These are phyloP conservation scores for Drosophila pseudotakahashii DNA, from an alignment of 2,888 invertebrate species.

Conservation along the genomic window DNA sequence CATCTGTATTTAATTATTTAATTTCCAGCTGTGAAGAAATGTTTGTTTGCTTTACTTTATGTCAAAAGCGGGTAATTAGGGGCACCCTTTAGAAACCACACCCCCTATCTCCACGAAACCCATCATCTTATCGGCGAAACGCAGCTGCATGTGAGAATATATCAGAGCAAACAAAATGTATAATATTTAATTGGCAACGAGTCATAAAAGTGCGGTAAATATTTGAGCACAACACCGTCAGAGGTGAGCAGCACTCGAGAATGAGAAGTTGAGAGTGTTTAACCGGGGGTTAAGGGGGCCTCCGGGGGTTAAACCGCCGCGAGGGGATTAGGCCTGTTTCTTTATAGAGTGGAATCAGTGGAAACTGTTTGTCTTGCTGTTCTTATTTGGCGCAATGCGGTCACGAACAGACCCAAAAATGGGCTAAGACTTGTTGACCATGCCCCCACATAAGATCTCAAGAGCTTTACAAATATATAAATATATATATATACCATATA, in stretches of 20 bases:
- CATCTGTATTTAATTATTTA: background rate
- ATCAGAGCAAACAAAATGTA: conserved; percentile 17
- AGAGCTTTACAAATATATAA: background rate
- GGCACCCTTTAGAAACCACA: background rate
- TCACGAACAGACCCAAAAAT: conserved; percentile 71
- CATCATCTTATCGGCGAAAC: conserved; percentile 22
- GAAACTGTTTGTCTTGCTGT: conserved; percentile 24
- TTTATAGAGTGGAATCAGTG: conserved; percentile 17
- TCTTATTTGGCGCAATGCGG: conserved; percentile 68
- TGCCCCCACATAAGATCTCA: conserved; percentile 46
- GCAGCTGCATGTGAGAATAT: conserved; percentile 22
- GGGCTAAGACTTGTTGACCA: conserved; percentile 69
- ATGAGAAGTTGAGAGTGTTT: conserved; percentile 12
- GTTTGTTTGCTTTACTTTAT: background rate
- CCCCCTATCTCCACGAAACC: background rate
- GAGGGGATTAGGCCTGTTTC: conserved; percentile 37
- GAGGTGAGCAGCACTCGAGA: conserved; percentile 21
- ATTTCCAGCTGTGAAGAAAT: background rate
- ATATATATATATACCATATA: conserved; percentile 1
- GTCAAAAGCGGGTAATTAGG: conserved; percentile 5
- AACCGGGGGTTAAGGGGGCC: background rate
- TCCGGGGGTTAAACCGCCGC: background rate
- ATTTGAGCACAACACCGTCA: conserved; percentile 34
- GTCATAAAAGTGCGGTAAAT: conserved; percentile 54
- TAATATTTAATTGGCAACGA: conserved; percentile 50